Evolutionary conservation across 2,113 vertebrate species (phyloP).

Genomic region (Sebastes fasciatus): DNA sequence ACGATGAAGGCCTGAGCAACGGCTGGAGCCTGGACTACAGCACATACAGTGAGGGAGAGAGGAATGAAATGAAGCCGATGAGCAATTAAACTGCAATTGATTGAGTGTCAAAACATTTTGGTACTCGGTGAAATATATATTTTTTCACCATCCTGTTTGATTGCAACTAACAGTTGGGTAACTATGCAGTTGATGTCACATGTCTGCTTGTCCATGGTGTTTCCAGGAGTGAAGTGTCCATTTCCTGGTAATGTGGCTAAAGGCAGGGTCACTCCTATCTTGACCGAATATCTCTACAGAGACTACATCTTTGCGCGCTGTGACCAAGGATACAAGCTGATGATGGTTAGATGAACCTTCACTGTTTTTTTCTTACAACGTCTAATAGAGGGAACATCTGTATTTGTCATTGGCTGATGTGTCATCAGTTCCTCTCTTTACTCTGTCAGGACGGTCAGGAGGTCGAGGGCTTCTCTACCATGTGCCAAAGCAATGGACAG

Average conservation of each 20-base stretch:
- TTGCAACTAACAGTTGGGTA: not conserved
- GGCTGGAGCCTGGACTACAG: conserved; percentile 84
- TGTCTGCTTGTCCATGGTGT: conserved; percentile 18
- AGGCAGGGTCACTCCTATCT: conserved; percentile 76
- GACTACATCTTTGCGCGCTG: conserved; percentile 83
- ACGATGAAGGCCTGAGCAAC: conserved; percentile 71
- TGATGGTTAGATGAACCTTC: conserved; percentile 71
- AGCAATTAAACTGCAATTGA: not conserved
- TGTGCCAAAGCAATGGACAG: conserved; percentile 75
- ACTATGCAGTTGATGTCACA: not conserved
- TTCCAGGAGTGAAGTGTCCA: conserved; percentile 79
- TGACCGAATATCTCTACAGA: conserved; percentile 79
- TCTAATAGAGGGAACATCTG: not conserved
- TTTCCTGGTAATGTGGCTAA: conserved; percentile 55
- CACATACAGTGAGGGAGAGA: conserved; percentile 76
- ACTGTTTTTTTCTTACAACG: not conserved
- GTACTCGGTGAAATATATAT: too few relatives aligned
- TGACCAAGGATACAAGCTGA: conserved; percentile 81
- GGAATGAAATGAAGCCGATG: not conserved
- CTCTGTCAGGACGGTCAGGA: conserved; percentile 72
- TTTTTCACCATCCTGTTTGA: too few relatives aligned
- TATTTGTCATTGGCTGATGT: not conserved
- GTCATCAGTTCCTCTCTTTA: not conserved
- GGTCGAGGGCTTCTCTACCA: conserved; percentile 70
- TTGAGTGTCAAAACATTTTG: not conserved